These are phyloP conservation scores for Amazona ochrocephala DNA, from an alignment of 2,797 vertebrate species.

Conservation along the genomic window DNA sequence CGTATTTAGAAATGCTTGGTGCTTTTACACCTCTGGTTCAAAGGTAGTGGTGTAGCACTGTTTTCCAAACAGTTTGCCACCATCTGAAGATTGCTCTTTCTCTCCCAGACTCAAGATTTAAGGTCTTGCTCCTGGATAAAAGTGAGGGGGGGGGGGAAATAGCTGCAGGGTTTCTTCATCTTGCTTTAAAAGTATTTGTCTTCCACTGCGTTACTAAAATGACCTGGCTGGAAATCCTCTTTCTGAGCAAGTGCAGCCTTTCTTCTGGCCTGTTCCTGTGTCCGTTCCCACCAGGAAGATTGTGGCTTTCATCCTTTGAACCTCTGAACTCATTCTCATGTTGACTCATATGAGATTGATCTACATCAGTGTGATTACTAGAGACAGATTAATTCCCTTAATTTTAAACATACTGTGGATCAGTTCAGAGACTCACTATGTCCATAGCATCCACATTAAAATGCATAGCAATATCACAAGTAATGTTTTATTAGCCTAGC, in stretches of 20 bases:
- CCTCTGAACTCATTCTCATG: neutral
- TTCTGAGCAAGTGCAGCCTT: neutral
- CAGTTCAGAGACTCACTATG: accelerated
- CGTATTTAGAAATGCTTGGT: neutral
- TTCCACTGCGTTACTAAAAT: neutral
- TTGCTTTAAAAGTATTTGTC: neutral
- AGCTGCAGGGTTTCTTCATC: neutral
- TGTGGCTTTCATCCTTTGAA: neutral
- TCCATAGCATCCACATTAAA: neutral
- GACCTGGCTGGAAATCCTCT: neutral
- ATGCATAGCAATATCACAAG: neutral
- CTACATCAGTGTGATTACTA: neutral
- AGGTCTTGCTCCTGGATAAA: neutral
- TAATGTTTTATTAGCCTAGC: neutral
- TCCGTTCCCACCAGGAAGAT: accelerated
- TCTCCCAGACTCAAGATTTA: neutral
- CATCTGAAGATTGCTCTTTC: neutral
- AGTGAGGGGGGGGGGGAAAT: too few species aligned
- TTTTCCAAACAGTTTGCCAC: neutral
- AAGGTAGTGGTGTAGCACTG: neutral
- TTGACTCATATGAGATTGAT: neutral
- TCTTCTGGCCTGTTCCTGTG: neutral
- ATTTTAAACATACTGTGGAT: neutral
- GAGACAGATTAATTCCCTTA: neutral
- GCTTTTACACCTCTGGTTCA: neutral